Conservation (phyloP, 1,140 invertebrate genomes). For the Ruditapes philippinarum region DNA sequence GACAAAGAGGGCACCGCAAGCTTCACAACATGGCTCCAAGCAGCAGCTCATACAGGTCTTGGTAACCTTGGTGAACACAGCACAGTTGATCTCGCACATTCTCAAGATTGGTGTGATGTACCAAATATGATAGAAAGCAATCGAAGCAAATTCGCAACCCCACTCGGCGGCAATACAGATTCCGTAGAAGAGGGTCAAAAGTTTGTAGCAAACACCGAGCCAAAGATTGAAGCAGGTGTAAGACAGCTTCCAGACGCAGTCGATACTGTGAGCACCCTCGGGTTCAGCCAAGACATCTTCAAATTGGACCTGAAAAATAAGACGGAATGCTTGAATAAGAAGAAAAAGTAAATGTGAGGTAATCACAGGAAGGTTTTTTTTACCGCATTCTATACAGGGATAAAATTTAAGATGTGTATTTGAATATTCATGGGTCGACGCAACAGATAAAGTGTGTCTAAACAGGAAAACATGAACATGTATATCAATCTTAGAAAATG, state of each 20-base stretch:
- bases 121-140: constrained; percentile 89
- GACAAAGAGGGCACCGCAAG: constrained; percentile 49
- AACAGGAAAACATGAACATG: too few species aligned
- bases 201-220: constrained; percentile 91
- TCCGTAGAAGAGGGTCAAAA: constrained; percentile 90
- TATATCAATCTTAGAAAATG: too few species aligned
- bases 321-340: too few species aligned
- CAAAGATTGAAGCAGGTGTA: constrained; percentile 90
- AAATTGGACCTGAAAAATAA: constrained; percentile 87
- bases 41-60: constrained; percentile 87
- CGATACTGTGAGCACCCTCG: constrained; percentile 90
- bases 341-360: too few species aligned
- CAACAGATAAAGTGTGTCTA: too few species aligned
- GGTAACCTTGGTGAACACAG: constrained; percentile 89
- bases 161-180: constrained; percentile 90
- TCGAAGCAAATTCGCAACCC: constrained; percentile 92
- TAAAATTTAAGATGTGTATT: too few species aligned
- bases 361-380: too few species aligned
- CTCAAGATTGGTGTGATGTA: constrained; percentile 79
- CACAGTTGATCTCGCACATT: constrained; percentile 88
- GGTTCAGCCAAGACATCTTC: constrained; percentile 93
- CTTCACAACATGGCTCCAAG: constrained; percentile 74
- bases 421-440: too few species aligned
- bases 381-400: too few species aligned
- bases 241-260: constrained; percentile 92